Evolutionary conservation across 2,113 vertebrate species (phyloP).

Genomic region (Phaethon lepturus): DNA sequence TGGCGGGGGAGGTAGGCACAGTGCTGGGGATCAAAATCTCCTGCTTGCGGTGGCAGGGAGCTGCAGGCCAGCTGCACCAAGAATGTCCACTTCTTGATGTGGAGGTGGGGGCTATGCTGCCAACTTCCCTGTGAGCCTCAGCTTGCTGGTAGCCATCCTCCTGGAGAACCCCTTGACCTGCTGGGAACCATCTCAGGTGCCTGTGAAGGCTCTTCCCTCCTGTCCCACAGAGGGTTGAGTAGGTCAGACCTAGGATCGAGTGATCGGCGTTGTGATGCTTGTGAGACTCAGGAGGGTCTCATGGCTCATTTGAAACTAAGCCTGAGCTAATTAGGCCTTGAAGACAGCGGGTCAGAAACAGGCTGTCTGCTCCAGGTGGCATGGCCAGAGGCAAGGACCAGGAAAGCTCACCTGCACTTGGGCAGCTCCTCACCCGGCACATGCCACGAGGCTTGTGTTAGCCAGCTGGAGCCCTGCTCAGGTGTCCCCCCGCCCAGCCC

Average conservation of each 20-base stretch:
- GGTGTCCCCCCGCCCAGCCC: background rate
- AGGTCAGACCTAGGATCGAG: background rate
- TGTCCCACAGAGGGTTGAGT: accelerated
- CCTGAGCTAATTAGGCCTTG: background rate
- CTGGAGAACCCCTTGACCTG: background rate
- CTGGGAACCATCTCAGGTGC: background rate
- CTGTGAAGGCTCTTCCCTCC: background rate
- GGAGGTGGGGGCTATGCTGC: background rate
- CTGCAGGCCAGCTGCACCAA: background rate
- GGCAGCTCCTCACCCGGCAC: background rate
- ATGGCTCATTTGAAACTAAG: background rate
- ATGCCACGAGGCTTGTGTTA: accelerated
- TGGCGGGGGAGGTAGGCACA: background rate
- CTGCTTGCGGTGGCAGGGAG: background rate
- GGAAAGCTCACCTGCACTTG: background rate
- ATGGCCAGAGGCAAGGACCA: background rate
- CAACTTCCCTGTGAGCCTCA: background rate
- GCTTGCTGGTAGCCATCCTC: background rate
- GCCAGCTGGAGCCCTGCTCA: background rate
- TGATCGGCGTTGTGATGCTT: background rate
- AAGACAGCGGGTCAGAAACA: background rate
- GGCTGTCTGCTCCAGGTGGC: background rate
- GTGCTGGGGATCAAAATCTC: accelerated
- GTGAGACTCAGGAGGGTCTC: background rate
- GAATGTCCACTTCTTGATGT: background rate